Conservation (phyloP, 2,113 vertebrate species). For the Phaethornis superciliosus region DNA sequence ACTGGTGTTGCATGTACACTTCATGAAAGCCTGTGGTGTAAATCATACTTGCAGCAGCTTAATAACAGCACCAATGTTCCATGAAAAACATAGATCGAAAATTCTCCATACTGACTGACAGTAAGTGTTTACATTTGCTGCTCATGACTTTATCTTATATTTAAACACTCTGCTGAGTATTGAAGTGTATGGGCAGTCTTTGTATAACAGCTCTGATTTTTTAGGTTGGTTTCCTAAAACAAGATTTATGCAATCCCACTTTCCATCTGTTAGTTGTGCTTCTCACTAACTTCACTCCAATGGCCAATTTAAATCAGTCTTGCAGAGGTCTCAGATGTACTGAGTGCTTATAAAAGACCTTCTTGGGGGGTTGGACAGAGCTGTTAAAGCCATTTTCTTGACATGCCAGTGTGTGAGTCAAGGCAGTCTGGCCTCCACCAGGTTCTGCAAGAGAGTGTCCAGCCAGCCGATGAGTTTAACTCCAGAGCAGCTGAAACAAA, state of each 20-base stretch:
- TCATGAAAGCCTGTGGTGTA: not conserved
- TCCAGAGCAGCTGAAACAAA: not conserved
- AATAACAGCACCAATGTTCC: not conserved
- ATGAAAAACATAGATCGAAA: not conserved
- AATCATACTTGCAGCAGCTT: not conserved
- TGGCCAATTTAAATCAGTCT: conserved; percentile 14
- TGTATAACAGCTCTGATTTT: conserved; percentile 47
- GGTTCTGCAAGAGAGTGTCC: not conserved
- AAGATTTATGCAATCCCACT: conserved; percentile 61
- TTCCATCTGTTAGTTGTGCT: conserved; percentile 66
- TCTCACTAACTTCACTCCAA: conserved; percentile 26
- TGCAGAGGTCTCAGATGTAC: conserved; percentile 20
- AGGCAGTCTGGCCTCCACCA: not conserved
- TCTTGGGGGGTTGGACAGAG: not conserved
- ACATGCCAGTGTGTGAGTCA: not conserved
- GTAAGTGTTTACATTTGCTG: not conserved
- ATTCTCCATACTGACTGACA: not conserved
- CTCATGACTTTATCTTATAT: not conserved
- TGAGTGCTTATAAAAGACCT: not conserved
- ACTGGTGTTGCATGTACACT: not conserved
- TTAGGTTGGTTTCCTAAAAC: conserved; percentile 28
- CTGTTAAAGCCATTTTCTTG: not conserved
- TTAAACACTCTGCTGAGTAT: conserved; percentile 30
- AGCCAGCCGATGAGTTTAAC: not conserved
- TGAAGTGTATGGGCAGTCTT: not conserved